Conservation (phyloP, 2,888 invertebrate genomes). For the Azorinus chamasolen region DNA sequence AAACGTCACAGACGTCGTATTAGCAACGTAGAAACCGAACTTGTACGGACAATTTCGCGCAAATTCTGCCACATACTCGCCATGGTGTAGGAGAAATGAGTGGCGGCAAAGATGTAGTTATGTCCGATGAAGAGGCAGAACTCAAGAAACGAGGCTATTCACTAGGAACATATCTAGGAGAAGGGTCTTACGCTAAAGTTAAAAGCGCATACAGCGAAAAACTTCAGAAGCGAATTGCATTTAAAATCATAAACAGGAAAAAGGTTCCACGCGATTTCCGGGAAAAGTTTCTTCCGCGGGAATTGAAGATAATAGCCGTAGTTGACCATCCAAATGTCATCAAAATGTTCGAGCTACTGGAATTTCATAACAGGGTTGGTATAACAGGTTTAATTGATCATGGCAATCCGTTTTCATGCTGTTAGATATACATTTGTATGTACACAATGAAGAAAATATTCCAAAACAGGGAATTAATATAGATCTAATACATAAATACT, state of each 20-base stretch:
- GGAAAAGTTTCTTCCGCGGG: constrained; percentile 93
- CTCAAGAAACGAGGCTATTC: constrained; percentile 87
- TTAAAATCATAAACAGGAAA: constrained; percentile 91
- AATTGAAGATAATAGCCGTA: constrained; percentile 92
- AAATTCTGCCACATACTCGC: no score
- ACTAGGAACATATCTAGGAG: constrained; percentile 86
- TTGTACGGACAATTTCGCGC: no score
- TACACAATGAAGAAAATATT: no score
- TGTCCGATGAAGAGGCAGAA: constrained; percentile 82
- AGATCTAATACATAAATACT: no score
- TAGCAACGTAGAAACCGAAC: no score
- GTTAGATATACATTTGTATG: no score
- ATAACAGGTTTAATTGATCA: no score
- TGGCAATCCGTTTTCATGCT: no score
- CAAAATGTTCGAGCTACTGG: constrained; percentile 92
- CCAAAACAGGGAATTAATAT: no score
- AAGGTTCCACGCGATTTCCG: constrained; percentile 93
- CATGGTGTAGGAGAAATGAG: constrained; percentile 19
- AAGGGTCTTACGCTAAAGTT: constrained; percentile 88
- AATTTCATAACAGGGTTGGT: constrained; percentile 90
- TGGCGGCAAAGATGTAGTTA: constrained; percentile 50
- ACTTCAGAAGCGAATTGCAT: constrained; percentile 74
- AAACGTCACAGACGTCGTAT: no score
- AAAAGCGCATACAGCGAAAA: constrained; percentile 89
- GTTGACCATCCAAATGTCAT: constrained; percentile 93